These are phyloP conservation scores for Mormyrus iriodes DNA, from an alignment of 2,113 vertebrate genomes.

Conservation along the genomic window DNA sequence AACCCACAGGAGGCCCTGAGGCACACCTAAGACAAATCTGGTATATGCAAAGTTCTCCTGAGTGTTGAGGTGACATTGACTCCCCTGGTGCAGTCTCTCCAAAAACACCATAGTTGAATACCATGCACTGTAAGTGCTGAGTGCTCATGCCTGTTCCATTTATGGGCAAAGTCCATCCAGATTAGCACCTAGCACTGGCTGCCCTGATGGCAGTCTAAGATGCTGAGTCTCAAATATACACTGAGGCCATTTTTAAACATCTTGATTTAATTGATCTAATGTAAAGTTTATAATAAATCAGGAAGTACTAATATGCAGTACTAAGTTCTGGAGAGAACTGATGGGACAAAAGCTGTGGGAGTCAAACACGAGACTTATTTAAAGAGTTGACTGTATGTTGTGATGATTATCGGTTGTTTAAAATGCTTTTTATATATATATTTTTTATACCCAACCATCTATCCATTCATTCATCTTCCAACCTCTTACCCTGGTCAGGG, in stretches of 20 bases:
- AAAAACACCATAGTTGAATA: constrained; percentile 27
- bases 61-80: not conserved
- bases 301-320: not conserved
- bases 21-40: not conserved
- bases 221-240: not conserved
- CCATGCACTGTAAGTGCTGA: not conserved
- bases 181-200: not conserved
- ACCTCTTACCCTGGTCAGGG: not conserved
- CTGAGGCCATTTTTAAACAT: not conserved
- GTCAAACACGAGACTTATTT: constrained; percentile 18
- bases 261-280: not conserved
- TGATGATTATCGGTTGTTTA: constrained; percentile 32
- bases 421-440: constrained; percentile 11
- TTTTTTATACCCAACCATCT: constrained; percentile 23
- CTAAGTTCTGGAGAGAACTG: not conserved
- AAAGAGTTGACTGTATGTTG: constrained; percentile 33
- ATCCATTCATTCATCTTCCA: constrained; percentile 3
- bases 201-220: constrained; percentile 33
- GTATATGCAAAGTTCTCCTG: not conserved
- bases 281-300: not conserved
- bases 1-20: not conserved
- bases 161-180: not conserved
- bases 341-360: not conserved
- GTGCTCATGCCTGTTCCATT: not conserved
- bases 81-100: constrained; percentile 24